Percentiles rank a stretch among this genome's conserved stretches.
Conservation (phyloP, 1,140 invertebrate genomes). For the Lordiphosa stackelbergi region DNA sequence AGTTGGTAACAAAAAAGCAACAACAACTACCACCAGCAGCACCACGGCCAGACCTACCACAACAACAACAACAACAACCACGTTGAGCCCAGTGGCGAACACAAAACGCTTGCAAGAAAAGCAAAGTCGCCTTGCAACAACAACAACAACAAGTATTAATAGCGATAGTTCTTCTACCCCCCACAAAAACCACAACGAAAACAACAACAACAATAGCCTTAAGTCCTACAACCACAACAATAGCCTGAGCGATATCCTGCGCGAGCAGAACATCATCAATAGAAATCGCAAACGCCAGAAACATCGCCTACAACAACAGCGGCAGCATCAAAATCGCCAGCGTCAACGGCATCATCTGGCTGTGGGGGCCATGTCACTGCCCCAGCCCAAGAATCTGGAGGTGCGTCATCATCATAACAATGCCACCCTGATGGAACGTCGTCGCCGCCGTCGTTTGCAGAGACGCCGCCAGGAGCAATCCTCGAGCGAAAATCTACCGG, state of each 20-base stretch:
- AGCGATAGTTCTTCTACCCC: conserved; percentile 55
- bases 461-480: conserved; percentile 39
- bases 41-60: conserved; percentile 26
- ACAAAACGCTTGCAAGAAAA: conserved; percentile 45
- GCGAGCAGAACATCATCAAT: conserved; percentile 14
- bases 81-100: conserved; percentile 41
- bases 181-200: conserved; percentile 16
- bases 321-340: conserved; percentile 16
- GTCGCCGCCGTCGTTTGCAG: conserved; percentile 42
- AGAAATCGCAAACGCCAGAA: conserved; percentile 9
- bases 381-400: conserved; percentile 62
- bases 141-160: conserved; percentile 66
- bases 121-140: conserved; percentile 24
- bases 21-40: conserved; percentile 30
- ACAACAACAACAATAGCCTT: conserved; percentile 47
- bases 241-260: conserved; percentile 11
- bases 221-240: conserved; percentile 54
- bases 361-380: conserved; percentile 41
- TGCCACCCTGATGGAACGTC: conserved; percentile 48
- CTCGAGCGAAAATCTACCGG: conserved; percentile 42
- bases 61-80: conserved; percentile 38
- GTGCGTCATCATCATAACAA: conserved; percentile 68
- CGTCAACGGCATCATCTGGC: conserved; percentile 17
- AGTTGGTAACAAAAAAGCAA: conserved; percentile 33
- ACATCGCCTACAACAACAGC: conserved; percentile 9